Conservation (phyloP, 2,888 invertebrate species). For the Drosophila paracracens region DNA sequence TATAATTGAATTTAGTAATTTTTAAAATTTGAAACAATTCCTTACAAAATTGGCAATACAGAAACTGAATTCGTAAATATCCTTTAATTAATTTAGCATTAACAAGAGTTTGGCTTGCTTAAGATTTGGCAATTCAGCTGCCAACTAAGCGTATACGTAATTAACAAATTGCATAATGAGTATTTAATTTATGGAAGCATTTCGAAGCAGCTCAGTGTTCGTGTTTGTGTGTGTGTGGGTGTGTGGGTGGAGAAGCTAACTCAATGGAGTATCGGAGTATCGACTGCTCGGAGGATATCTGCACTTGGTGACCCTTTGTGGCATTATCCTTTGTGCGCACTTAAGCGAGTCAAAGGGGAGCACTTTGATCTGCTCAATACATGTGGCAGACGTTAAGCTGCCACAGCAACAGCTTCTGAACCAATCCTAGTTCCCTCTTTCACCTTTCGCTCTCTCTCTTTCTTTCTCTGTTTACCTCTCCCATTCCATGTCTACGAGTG, state of each 20-base stretch:
- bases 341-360: constrained; percentile 61
- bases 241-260: background rate
- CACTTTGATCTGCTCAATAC: constrained; percentile 69
- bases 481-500: background rate
- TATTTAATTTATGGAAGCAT: constrained; percentile 24
- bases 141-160: constrained; percentile 5
- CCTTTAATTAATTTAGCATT: background rate
- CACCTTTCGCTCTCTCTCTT: background rate
- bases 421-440: background rate
- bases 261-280: constrained; percentile 30
- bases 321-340: constrained; percentile 60
- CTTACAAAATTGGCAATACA: background rate
- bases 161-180: constrained; percentile 1
- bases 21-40: background rate
- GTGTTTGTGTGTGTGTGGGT: background rate
- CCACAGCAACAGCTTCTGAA: constrained; percentile 24
- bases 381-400: constrained; percentile 45
- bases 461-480: background rate
- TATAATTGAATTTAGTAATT: too few relatives aligned
- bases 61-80: background rate
- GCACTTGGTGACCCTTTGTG: constrained; percentile 47
- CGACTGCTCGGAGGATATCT: constrained; percentile 4
- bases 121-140: background rate
- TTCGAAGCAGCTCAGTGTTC: background rate
- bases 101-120: background rate